Evolutionary conservation across 2,888 invertebrate species (phyloP), one percentile per base, ranked within the genome.

Genomic region (Sphaerophoria rueppellii): DNA sequence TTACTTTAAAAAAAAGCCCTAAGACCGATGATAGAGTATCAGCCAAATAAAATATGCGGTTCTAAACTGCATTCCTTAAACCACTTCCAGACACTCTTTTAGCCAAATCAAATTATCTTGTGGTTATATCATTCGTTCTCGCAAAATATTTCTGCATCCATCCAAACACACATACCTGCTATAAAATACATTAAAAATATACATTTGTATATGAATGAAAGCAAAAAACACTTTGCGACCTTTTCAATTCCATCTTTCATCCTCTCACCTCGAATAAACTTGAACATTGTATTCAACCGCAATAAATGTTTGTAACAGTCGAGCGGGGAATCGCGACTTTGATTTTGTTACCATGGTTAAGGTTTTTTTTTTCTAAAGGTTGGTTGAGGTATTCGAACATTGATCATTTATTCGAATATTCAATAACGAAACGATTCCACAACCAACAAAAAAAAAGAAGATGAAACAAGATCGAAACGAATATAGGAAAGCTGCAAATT

Each of bases 371-470:
- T 24, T 24, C n/a, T n/a, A n/a, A 37, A 37, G 37, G 40, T 16
- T 34, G 32, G 12, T 0, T 34, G 12, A 4, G 24, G 50, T 9
- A 52, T 24, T 24, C 9, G 43, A 50, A 65, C 50, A 65, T 65
- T 65, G 65, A 65, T 82, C 81, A 82, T 82, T 75, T 24, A 24
- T 58, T 67, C 61, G 70, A 74, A 82, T 71, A 79, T 82, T 82
- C 70, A 79, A 79, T 79, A 79, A 79, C 60, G 43, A 60, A 70
- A 78, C 34, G 65, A 65, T 75, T 79, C 74, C 58, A 74, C 60
- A 67, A 65, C 74, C 57, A 35, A 82, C 24, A 24, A 65, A 70
- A 48, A 37, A 65, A 14, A 75, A 52, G 43, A 43, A 43, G 43
- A 43, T 9, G 43, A 43, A 55, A 63, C 63, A 82, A 75, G 78